Evolutionary conservation across 2,797 vertebrate genomes (phyloP).

Genomic region (Platyrinchus mystaceus): DNA sequence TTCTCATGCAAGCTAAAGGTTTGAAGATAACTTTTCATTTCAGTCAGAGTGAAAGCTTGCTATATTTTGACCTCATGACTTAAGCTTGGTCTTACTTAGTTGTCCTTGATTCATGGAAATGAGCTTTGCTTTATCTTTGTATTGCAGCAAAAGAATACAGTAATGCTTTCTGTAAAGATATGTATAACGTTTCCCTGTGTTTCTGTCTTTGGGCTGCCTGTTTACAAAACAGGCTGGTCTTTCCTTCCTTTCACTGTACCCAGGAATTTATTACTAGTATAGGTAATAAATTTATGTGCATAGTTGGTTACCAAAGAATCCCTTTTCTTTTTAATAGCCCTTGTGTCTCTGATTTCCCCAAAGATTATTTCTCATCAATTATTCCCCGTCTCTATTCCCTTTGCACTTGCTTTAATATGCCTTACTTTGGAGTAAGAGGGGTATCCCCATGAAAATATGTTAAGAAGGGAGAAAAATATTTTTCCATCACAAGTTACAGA

Average conservation of each 20-base stretch:
- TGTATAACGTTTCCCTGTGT: background rate
- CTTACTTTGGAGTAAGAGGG: background rate
- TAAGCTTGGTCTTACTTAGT: constrained; percentile 32
- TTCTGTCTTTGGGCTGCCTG: background rate
- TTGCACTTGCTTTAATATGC: background rate
- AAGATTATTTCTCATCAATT: background rate
- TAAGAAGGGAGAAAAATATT: constrained; percentile 3
- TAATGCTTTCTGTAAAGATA: background rate
- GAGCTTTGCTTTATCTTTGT: constrained; percentile 45
- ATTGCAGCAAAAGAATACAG: background rate
- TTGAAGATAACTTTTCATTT: constrained; percentile 69
- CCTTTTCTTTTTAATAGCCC: background rate
- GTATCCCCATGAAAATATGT: background rate
- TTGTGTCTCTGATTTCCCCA: background rate
- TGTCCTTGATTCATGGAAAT: constrained; percentile 44
- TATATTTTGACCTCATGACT: constrained; percentile 67
- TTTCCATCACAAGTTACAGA: background rate
- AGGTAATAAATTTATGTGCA: background rate
- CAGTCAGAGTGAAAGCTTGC: constrained; percentile 60
- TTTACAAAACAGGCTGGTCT: background rate
- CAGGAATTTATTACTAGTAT: background rate
- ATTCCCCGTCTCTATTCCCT: background rate
- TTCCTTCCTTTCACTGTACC: background rate
- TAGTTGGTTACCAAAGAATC: background rate
- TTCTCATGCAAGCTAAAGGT: constrained; percentile 60